Evolutionary conservation across 2,797 vertebrate genomes (phyloP).

Genomic region (Gambusia yucatana): DNA sequence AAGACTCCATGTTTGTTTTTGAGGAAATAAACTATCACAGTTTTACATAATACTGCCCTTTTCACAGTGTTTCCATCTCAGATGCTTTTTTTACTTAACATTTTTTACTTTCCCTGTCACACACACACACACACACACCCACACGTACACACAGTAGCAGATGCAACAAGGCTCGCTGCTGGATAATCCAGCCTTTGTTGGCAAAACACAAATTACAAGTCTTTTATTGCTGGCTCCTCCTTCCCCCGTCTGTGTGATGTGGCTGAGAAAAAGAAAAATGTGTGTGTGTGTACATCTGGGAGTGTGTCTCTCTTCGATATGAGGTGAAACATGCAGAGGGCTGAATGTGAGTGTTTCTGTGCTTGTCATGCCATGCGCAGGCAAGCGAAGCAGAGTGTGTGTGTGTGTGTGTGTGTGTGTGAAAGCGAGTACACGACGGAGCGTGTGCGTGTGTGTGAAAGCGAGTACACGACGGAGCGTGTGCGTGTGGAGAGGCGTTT

Average conservation of each 20-base stretch:
- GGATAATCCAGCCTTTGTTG: constrained; percentile 93
- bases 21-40: no score
- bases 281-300: constrained; percentile 7
- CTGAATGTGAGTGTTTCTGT: constrained; percentile 5
- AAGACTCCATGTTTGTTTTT: no score
- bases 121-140: constrained; percentile 47
- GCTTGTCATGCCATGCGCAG: constrained; percentile 34
- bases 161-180: constrained; percentile 84
- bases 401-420: background rate
- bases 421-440: constrained; percentile 13
- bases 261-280: constrained; percentile 3
- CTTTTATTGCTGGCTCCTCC: constrained; percentile 82
- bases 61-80: constrained; percentile 3
- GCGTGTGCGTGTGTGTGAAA: background rate
- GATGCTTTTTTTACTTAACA: constrained; percentile 34
- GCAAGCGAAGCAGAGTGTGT: constrained; percentile 29
- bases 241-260: constrained; percentile 46
- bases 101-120: background rate
- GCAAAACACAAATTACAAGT: constrained; percentile 95
- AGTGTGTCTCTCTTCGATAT: background rate
- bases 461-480: constrained; percentile 8
- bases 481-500: constrained; percentile 2
- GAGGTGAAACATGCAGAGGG: constrained; percentile 6
- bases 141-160: constrained; percentile 60
- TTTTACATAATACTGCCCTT: no score